Base-by-base conservation (phyloP, 2,888 invertebrate genomes). In the Xylota sylvarum region DNA sequence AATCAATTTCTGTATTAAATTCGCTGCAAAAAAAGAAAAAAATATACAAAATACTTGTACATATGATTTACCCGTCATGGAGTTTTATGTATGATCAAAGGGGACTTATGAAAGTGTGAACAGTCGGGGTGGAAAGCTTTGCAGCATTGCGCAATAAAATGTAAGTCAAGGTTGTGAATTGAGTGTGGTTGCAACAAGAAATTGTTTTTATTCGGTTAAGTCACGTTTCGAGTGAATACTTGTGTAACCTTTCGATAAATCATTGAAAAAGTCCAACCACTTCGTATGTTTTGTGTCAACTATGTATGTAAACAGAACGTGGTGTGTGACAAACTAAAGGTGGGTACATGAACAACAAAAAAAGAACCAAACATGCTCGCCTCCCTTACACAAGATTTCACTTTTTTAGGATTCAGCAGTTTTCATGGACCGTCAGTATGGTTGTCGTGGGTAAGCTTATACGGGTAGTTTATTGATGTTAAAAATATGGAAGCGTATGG, bases 1-100 rank as follows among this genome's bases (percentile, higher is more conserved):
- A 80, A 85, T 85, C 76, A 76, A 85, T 85, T 85, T 52, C 7
- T 79, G 64, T 17, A 79, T 19, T 70, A 35, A 69, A 50, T 50
- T 50, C 37, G 55, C 14, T 30, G 55, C 4, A 43, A 35, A 23
- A 27, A 43, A 67, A 60, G 65, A 62, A 37, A 37, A 10, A n/a
- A 12, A 23, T 23, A 23, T 23, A 23, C 23, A 2, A 1, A n/a
- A 3, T 23, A 23, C 23, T 23, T 23, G 23, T 23, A 40, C 40
- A n/a, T 40, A 62, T 64, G 46, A 74, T 55, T 65, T 35, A 37
- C 50, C 60, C 50, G 27, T 52, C 73, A 52, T 46, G 64, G 52
- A 52, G 9, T 46, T 74, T 64, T 56, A 10, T 46, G 23, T 74
- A 19, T 70, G 35, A 70, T 70, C 74, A 74, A 62, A 62, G 12